Evolutionary conservation across 2,113 vertebrate genomes (phyloP), one percentile per base, ranked within the genome.

Genomic region (Leptobrachium ailaonicum): DNA sequence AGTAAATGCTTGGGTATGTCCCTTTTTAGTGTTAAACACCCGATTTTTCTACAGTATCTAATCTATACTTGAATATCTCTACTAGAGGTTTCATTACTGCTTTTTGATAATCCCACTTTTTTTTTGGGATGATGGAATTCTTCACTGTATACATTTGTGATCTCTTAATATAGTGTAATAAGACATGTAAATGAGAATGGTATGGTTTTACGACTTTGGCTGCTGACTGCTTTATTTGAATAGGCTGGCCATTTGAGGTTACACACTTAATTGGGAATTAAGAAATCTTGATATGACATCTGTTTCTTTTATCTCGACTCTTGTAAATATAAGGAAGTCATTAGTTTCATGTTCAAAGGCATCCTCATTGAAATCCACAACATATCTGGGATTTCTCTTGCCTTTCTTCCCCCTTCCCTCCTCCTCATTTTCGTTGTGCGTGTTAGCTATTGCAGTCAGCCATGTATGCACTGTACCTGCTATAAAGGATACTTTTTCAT

Each of bases 321-420:
- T 56, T 68, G 64, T 77, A 68, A 77, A 68, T 77, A 67, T 41
- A 67, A 68, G 66, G 64, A 54, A 77, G 47, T 68, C 75, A 76
- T 77, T 83, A 83, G 62, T 53, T 82, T 73, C 66, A 11, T 84
- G 75, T 83, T 81, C 42, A 9, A 70, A 67, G 63, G n/a, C 78
- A 43, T 44, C 32, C 43, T 20, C 43, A 58, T 86, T 85, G 85
- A 68, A 86, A 84, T 85, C 75, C 81, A 73, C 62, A 86, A 53
- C 71, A 82, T 84, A 82, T 79, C 77, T 86, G 71, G 76, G 71
- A 79, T 75, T 67, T 56, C 6, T 67, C 11, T 45, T 7, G 42
- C 70, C 4, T 63, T 71, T 4, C 2, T 32, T 47, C 2, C 3
- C 2, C 32, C 60, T 73, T 8, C 56, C 32, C 32, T 40, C 4